Evolutionary conservation across 1,140 invertebrate genomes (phyloP).

Genomic region (Ridgeia piscesae): DNA sequence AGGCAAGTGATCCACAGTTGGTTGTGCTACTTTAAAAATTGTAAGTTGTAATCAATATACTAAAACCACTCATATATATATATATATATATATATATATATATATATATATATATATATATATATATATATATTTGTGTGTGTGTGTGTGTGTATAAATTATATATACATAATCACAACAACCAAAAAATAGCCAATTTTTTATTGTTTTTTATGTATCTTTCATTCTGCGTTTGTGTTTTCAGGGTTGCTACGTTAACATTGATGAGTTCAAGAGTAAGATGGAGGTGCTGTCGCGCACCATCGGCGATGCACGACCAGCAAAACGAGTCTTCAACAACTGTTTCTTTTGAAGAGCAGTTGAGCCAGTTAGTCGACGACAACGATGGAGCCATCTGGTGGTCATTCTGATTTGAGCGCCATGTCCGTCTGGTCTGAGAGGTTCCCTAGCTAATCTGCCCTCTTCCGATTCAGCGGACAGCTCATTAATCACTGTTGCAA

Average conservation of each 20-base stretch:
- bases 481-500: not conserved
- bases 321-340: conserved; percentile 44
- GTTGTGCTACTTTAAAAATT: no score
- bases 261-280: conserved; percentile 51
- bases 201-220: not conserved
- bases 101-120: no score
- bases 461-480: not conserved
- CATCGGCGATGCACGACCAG: conserved; percentile 33
- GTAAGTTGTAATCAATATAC: no score
- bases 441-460: not conserved
- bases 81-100: no score
- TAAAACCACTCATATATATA: no score
- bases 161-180: no score
- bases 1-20: no score
- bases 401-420: not conserved
- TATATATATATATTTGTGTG: no score
- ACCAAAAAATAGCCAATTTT: no score
- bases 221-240: conserved; percentile 15
- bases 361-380: not conserved
- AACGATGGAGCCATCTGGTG: not conserved
- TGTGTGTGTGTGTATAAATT: no score
- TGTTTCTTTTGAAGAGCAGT: conserved; percentile 24
- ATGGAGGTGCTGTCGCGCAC: conserved; percentile 34
- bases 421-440: no score
- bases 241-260: conserved; percentile 52